A percentile compares a stretch with the other conserved stretches of the same genome.
These are phyloP conservation scores for Egretta garzetta DNA, from an alignment of 2,113 vertebrate genomes.

Conservation along the genomic window DNA sequence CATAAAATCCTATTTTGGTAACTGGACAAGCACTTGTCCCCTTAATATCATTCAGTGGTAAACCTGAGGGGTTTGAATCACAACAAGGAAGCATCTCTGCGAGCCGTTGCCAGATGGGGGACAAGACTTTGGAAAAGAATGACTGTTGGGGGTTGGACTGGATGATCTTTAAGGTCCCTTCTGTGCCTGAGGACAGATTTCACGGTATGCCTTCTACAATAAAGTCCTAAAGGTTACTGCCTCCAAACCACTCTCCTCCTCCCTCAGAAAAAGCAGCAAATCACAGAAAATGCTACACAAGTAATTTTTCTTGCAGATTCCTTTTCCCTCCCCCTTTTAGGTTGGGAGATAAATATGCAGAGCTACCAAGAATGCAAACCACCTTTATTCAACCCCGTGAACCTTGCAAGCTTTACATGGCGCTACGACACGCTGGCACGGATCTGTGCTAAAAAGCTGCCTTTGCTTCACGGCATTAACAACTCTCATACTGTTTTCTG, in stretches of 20 bases:
- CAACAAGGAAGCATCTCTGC: not conserved
- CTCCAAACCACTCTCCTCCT: not conserved
- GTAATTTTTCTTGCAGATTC: not conserved
- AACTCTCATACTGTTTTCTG: not conserved
- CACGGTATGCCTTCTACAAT: not conserved
- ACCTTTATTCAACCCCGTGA: not conserved
- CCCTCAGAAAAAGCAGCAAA: not conserved
- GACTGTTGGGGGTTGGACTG: fast-evolving
- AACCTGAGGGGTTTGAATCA: not conserved
- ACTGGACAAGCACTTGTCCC: not conserved
- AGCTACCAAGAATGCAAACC: not conserved
- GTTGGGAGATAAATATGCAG: not conserved
- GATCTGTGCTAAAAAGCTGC: not conserved
- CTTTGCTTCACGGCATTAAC: not conserved
- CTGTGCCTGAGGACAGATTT: not conserved
- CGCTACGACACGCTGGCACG: not conserved
- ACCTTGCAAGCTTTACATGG: not conserved
- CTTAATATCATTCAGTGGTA: not conserved
- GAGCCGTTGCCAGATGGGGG: not conserved
- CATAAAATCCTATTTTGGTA: not conserved
- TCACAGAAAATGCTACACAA: not conserved
- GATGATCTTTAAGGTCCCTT: not conserved
- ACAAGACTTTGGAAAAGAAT: not conserved
- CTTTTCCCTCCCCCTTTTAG: not conserved
- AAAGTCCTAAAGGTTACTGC: not conserved